phyloP scores from a whole-genome alignment of 2,113 vertebrate species.

The Drymodes brunneopygia region DNA sequence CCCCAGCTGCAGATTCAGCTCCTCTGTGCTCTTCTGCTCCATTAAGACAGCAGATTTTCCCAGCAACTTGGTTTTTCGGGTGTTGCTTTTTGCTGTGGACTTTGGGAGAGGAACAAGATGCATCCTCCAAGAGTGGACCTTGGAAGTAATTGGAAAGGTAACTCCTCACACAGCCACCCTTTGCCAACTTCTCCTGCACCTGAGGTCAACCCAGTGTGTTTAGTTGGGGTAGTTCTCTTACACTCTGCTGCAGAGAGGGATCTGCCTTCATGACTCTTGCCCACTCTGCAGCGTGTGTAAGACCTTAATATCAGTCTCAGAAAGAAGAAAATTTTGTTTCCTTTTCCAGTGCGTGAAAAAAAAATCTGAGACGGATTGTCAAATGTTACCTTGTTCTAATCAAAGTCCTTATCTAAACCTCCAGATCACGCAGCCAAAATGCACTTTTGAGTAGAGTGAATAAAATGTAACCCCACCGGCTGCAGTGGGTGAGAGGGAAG shows the following conservation, averaged over 20 bases:
- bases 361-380: background rate
- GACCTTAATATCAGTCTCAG: fast-evolving
- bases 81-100: background rate
- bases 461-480: background rate
- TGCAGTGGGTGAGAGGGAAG: background rate
- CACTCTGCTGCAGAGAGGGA: background rate
- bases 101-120: background rate
- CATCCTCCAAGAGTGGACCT: background rate
- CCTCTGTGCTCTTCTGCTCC: background rate
- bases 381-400: background rate
- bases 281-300: background rate
- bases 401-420: background rate
- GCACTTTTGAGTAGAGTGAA: background rate
- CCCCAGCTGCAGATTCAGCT: background rate
- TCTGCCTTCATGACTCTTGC: background rate
- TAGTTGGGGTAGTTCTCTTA: background rate
- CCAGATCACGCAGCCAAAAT: background rate
- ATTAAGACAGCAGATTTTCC: background rate
- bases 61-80: background rate
- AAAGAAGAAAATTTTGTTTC: background rate
- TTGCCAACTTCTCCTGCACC: background rate
- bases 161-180: background rate
- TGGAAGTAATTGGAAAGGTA: background rate
- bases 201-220: background rate
- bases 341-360: background rate